A percentile compares a stretch with the other conserved stretches of the same genome.
phyloP scores from a whole-genome alignment of 64 coral and sea anemone genomes.

The Catalaphyllia jardinei region DNA sequence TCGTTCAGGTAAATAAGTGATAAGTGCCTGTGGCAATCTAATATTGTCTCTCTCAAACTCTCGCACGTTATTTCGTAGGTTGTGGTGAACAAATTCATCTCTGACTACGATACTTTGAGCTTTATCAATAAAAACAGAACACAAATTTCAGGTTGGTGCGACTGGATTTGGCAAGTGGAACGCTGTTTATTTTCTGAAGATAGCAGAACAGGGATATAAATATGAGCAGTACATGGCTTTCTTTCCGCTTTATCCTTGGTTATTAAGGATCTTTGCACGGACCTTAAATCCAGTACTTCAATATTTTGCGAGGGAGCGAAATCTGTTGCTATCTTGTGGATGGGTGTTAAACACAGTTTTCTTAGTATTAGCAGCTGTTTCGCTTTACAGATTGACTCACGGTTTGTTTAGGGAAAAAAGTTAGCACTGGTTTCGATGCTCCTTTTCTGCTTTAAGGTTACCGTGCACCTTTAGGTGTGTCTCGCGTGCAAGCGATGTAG shows the following conservation, averaged over 20 bases:
- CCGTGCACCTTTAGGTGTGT: no score
- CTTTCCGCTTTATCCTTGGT: slow-evolving; percentile 83
- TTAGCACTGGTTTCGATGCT: slow-evolving; percentile 49
- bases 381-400: slow-evolving; percentile 69
- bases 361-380: slow-evolving; percentile 68
- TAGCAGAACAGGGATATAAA: slow-evolving; percentile 85
- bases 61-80: slow-evolving; percentile 44
- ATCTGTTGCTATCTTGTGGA: slow-evolving; percentile 53
- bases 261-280: background rate
- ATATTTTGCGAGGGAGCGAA: slow-evolving; percentile 10
- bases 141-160: slow-evolving; percentile 1
- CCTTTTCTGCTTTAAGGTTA: slow-evolving; percentile 93
- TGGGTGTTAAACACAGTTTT: slow-evolving; percentile 34
- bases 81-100: slow-evolving; percentile 46
- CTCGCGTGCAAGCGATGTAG: no score
- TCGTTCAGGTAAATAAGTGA: slow-evolving; percentile 19
- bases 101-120: slow-evolving; percentile 73
- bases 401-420: slow-evolving; percentile 50
- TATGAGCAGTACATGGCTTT: slow-evolving; percentile 99
- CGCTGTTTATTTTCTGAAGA: slow-evolving; percentile 88
- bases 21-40: background rate
- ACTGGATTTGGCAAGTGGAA: slow-evolving; percentile 92
- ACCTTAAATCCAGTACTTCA: background rate
- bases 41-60: background rate
- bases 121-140: background rate